phyloP scores from a whole-genome alignment of 2,113 vertebrate species.

The Notechis scutatus region DNA sequence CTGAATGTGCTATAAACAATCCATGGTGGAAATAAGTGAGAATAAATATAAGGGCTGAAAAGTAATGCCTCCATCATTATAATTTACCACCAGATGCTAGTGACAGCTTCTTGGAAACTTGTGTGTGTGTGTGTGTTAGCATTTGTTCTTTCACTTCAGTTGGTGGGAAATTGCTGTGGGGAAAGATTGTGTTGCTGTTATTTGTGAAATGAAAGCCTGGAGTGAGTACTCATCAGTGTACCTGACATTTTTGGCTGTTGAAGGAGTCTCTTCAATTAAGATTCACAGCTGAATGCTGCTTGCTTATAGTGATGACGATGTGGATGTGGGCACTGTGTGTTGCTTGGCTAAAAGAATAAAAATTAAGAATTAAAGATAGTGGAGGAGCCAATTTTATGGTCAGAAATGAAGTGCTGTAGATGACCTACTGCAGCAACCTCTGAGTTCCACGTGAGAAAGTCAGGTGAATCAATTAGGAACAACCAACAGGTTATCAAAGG shows the following conservation, averaged over 20 bases:
- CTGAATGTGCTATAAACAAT: background rate
- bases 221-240: background rate
- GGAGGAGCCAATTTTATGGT: background rate
- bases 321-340: background rate
- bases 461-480: background rate
- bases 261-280: background rate
- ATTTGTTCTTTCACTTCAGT: background rate
- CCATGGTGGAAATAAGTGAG: background rate
- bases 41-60: background rate
- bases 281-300: background rate
- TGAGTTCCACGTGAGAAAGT: background rate
- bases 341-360: background rate
- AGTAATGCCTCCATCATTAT: background rate
- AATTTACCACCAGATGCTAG: background rate
- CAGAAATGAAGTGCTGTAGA: background rate
- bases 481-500: background rate
- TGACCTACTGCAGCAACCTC: background rate
- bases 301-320: background rate
- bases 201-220: background rate
- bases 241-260: background rate
- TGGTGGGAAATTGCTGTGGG: background rate
- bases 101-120: background rate
- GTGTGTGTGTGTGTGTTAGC: background rate
- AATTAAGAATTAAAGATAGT: background rate
- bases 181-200: background rate